phyloP scores from a whole-genome alignment of 2,113 vertebrate species.

The Ochotona curzoniae region DNA sequence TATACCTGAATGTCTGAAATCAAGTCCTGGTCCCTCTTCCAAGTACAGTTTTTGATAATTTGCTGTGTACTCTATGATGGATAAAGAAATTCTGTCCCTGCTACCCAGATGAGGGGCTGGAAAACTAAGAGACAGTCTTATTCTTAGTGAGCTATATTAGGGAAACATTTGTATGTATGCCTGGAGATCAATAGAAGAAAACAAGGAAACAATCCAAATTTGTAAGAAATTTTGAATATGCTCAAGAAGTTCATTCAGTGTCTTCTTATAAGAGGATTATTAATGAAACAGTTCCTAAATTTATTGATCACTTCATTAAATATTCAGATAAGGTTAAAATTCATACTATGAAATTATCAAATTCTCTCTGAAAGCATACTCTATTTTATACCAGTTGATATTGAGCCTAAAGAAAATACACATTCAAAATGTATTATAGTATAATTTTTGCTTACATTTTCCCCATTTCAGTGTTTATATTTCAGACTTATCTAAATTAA shows the following conservation, averaged over 20 bases:
- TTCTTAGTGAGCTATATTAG: background rate
- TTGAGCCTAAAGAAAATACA: background rate
- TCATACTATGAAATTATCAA: background rate
- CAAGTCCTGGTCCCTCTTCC: too few relatives aligned
- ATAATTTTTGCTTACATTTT: background rate
- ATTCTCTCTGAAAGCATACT: background rate
- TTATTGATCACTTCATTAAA: background rate
- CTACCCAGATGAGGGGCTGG: background rate
- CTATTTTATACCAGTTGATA: too few relatives aligned
- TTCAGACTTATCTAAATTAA: background rate
- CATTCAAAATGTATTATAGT: background rate
- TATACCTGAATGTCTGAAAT: too few relatives aligned
- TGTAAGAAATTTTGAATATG: background rate
- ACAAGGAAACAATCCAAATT: background rate
- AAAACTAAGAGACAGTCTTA: background rate
- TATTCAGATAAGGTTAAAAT: background rate
- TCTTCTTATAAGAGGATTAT: background rate
- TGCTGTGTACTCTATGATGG: too few relatives aligned
- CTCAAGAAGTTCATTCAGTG: background rate
- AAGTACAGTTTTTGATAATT: too few relatives aligned
- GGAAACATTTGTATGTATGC: background rate
- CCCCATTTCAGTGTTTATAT: background rate
- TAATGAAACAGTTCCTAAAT: background rate
- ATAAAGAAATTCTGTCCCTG: too few relatives aligned
- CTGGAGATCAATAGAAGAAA: background rate